Base-by-base conservation (phyloP, 2,888 invertebrate genomes). In the Tenthredo notha region DNA sequence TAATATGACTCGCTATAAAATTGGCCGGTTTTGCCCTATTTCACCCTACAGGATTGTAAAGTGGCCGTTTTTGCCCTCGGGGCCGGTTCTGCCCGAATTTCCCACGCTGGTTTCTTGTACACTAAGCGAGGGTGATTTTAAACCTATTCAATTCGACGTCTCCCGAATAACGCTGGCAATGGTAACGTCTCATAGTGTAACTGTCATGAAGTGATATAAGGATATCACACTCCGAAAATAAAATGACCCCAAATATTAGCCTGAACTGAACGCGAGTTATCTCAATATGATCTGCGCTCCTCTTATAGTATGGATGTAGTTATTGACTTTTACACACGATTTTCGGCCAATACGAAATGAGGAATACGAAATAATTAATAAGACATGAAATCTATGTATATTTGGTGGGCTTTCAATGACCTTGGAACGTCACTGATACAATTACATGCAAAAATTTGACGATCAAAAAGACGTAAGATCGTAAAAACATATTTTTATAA, bases 401-500 rank as follows among this genome's bases (percentile, higher is more conserved):
- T 50, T 50, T 54, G 54, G 54, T 18, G 18, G 18, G 50, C 18
- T 4, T 50, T 18, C 18, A 50, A 54, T 54, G 50, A 50, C n/a
- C 1, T 7, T n/a, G 18, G 6, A 54, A 54, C 54, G 18, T 18
- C 1, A 54, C 50, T 6, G 9, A 50, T 50, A 5, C 5, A 4
- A 50, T 54, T 47, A 15, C 43, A 15, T 47, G 43, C 3, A 3
- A 15, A 47, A 47, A 15, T 47, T 47, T 47, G 43, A 43, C 12
- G 12, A 43, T 43, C 12, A 9, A 0, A 43, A 43, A 43, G 12
- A 43, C 1, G 2, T 43, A 2, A 43, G 12, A 10, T 43, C 43
- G 10, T 10, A 1, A 6, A 43, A 10, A 43, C 12, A 43, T 43
- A 37, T 7, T 33, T 78, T 29, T 37, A 89, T 85, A 10, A 88